Conservation (phyloP, 2,113 vertebrate species). For the Geococcyx californianus region DNA sequence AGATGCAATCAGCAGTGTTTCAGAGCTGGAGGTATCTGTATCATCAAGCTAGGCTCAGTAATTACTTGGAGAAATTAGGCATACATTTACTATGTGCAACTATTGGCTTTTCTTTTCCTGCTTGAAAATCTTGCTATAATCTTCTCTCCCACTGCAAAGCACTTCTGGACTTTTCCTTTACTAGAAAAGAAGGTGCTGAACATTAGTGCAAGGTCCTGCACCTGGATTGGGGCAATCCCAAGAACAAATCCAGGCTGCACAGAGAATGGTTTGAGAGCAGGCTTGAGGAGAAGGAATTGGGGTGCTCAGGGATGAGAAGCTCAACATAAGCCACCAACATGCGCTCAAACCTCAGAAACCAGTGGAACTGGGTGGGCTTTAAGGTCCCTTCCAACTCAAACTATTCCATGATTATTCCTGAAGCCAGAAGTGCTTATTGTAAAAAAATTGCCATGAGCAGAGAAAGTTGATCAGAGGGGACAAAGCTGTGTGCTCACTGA, state of each 20-base stretch:
- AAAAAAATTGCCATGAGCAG: not conserved
- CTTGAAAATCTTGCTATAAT: not conserved
- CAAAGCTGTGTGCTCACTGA: too few relatives aligned
- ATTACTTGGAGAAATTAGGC: constrained; percentile 31
- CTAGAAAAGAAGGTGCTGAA: not conserved
- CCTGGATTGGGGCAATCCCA: too few relatives aligned
- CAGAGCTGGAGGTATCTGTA: not conserved
- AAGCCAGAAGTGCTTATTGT: not conserved
- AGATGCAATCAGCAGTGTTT: not conserved
- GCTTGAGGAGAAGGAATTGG: too few relatives aligned
- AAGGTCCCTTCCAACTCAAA: too few relatives aligned
- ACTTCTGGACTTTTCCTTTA: not conserved
- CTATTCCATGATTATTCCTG: not conserved
- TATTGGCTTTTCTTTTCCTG: not conserved
- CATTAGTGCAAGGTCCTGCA: too few relatives aligned
- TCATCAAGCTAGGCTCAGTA: not conserved
- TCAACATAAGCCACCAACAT: too few relatives aligned
- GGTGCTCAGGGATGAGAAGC: too few relatives aligned
- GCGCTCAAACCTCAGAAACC: too few relatives aligned
- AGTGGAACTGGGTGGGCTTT: too few relatives aligned
- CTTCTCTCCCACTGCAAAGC: not conserved
- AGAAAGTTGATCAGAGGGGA: not conserved
- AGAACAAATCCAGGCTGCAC: too few relatives aligned
- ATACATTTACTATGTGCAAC: not conserved
- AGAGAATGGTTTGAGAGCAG: too few relatives aligned